Percentiles rank a stretch among this genome's conserved stretches.
These are phyloP conservation scores for Conopomorpha cramerella DNA, from an alignment of 1,140 invertebrate genomes.

Conservation along the genomic window DNA sequence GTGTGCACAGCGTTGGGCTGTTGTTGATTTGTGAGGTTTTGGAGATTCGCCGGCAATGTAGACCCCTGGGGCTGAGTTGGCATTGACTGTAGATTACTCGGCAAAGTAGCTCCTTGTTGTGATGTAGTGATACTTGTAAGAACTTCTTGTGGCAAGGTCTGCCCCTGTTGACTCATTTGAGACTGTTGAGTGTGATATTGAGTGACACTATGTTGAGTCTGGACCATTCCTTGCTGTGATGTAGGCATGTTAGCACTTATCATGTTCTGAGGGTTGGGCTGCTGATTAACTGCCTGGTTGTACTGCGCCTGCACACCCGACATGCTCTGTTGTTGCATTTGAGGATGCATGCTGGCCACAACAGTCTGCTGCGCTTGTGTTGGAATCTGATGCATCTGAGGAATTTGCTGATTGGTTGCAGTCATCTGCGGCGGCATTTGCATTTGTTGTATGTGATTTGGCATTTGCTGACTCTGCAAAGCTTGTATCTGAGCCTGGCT, in stretches of 20 bases:
- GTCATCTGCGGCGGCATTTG: constrained; percentile 47
- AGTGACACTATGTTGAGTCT: constrained; percentile 45
- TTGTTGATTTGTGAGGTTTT: constrained; percentile 52
- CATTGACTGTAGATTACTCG: constrained; percentile 51
- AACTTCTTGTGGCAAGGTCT: constrained; percentile 58
- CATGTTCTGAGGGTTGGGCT: constrained; percentile 46
- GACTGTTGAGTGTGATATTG: constrained; percentile 55
- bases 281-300: constrained; percentile 47
- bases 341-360: constrained; percentile 47
- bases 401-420: constrained; percentile 45
- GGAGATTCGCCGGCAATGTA: constrained; percentile 64
- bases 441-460: constrained; percentile 57
- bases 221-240: constrained; percentile 50
- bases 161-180: constrained; percentile 53
- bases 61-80: constrained; percentile 56
- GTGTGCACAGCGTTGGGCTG: constrained; percentile 45
- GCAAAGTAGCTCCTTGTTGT: constrained; percentile 54
- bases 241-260: constrained; percentile 43
- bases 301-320: constrained; percentile 45
- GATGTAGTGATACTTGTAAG: constrained; percentile 56
- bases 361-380: constrained; percentile 48
- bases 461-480: constrained; percentile 53
- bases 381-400: constrained; percentile 47
- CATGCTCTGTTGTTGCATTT: constrained; percentile 52
- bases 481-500: constrained; percentile 56